Conservation (phyloP, 2,113 vertebrate genomes). For the Sterna hirundo region DNA sequence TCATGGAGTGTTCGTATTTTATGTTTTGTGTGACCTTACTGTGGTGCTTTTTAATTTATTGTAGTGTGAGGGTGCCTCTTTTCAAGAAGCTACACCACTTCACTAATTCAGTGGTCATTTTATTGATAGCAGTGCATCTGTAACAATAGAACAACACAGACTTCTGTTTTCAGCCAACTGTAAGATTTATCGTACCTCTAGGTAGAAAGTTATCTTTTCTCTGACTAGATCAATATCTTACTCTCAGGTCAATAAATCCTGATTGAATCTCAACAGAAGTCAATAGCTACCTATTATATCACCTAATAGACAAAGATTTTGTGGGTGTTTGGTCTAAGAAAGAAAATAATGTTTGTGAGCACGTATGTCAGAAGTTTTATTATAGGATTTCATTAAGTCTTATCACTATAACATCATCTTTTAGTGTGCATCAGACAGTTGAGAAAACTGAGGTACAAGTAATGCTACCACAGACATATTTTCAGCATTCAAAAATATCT, state of each 20-base stretch:
- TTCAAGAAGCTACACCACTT: not conserved
- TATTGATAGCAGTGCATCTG: not conserved
- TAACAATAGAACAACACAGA: not conserved
- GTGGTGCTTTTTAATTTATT: not conserved
- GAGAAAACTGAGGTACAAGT: not conserved
- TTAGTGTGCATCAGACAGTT: not conserved
- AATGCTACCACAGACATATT: not conserved
- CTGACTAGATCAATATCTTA: not conserved
- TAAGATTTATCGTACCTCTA: conserved; percentile 37
- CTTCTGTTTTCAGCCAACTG: not conserved
- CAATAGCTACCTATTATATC: conserved; percentile 1
- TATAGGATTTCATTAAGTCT: not conserved
- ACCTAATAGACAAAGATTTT: not conserved
- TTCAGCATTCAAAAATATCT: not conserved
- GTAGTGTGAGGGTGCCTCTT: not conserved
- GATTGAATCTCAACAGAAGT: conserved; percentile 6
- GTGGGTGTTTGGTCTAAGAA: not conserved
- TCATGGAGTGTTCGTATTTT: not conserved
- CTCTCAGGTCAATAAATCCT: conserved; percentile 35
- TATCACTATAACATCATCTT: not conserved
- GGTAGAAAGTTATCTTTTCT: conserved; percentile 27
- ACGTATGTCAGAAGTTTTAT: not conserved
- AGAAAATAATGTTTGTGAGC: not conserved
- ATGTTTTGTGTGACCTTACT: not conserved
- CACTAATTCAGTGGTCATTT: conserved; percentile 18